Base-by-base conservation (phyloP, 2,797 vertebrate genomes). In the Chanos chanos region DNA sequence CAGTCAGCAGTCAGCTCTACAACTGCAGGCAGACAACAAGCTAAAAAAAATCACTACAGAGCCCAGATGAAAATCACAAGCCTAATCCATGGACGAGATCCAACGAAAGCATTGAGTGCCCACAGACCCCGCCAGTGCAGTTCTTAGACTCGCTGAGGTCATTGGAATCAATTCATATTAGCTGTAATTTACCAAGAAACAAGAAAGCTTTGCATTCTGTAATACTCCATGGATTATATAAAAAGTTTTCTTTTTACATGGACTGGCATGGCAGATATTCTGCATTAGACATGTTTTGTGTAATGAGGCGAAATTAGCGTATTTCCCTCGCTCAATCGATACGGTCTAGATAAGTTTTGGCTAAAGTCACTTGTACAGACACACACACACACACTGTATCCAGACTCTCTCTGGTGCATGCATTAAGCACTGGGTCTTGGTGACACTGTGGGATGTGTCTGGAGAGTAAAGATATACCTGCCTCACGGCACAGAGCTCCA, bases 61-160 rank as follows among this genome's bases (percentile, higher is more conserved):
- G 48, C 15, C 28, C 28, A 15, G 67, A 54, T 59, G 19, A 66
- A 41, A 63, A 13, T 28, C 31, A 44, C 40, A 54, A 65, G 36
- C 10, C 2, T 22, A 30, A 62, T 5, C 30, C 22, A 43, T 37
- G 39, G 39, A 55, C 27, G 25, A 4, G 1, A 16, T 57, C 55
- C 64, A 68, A 58, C 56, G 37, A 58, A 58, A 41, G 45, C 58
- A 61, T 28, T 25, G 12, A 48, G 36, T 12, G 28, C 54, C 62
- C 1, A 16, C 22, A 36, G 18, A 49, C 50, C 61, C 24, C 43
- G 49, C 54, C 41, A 27, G 39, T n/a, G n/a, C n/a, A n/a, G n/a
- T n/a, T n/a, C 37, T 34, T 43, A 15, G 49, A 51, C 47, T 24
- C 33, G 3, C 40, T 18, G 53, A 63, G 47, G 48, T 54, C 47